phyloP scores from a whole-genome alignment of 1,140 invertebrate species.

The Platyura marginata region DNA sequence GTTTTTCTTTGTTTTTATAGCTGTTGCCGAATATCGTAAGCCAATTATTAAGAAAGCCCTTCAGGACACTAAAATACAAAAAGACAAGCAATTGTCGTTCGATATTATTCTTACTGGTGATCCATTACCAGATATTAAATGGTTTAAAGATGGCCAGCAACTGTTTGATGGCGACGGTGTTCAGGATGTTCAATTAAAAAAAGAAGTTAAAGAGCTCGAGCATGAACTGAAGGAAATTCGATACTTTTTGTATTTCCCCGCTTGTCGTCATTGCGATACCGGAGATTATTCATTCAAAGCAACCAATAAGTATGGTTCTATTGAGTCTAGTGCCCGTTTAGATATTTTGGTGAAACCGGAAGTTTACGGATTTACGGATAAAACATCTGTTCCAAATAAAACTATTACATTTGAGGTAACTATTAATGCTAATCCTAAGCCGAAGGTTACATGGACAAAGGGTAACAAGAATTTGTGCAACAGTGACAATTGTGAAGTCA shows the following conservation, averaged over 20 bases:
- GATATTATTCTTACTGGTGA: conserved; percentile 62
- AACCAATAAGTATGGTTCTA: conserved; percentile 57
- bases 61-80: conserved; percentile 29
- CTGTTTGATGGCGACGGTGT: conserved; percentile 18
- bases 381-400: conserved; percentile 50
- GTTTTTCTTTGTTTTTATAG: conserved; percentile 20
- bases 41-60: conserved; percentile 54
- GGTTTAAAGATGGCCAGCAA: conserved; percentile 31
- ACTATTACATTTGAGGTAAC: conserved; percentile 46
- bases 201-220: conserved; percentile 41
- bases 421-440: conserved; percentile 58
- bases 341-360: conserved; percentile 57
- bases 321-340: conserved; percentile 44
- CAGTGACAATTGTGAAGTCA: conserved; percentile 22
- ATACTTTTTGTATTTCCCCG: conserved; percentile 44
- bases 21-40: conserved; percentile 50
- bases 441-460: conserved; percentile 51
- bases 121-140: conserved; percentile 39
- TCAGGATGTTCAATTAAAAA: conserved; percentile 27
- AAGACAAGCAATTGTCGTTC: conserved; percentile 55
- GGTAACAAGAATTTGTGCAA: conserved; percentile 23
- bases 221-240: conserved; percentile 57
- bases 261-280: conserved; percentile 49
- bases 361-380: conserved; percentile 51
- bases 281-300: conserved; percentile 64